Evolutionary conservation across 2,797 vertebrate species (phyloP).

Genomic region (Austrolebias charrua): DNA sequence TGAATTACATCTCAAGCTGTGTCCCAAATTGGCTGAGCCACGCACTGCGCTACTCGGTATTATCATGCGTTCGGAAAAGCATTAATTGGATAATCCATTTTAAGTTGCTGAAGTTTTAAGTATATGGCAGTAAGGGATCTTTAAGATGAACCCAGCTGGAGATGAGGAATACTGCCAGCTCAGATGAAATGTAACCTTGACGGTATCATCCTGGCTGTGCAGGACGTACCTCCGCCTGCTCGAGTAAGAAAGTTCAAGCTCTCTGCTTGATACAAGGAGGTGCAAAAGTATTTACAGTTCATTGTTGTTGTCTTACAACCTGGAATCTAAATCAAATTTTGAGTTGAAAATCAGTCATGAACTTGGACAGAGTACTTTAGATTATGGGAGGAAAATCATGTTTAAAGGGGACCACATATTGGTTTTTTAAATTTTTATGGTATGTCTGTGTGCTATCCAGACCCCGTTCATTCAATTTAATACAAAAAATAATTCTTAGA

Average conservation of each 20-base stretch:
- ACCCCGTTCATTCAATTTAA: too few species aligned
- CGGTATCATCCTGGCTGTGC: background rate
- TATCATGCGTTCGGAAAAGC: constrained; percentile 32
- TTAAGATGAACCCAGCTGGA: background rate
- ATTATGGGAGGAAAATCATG: too few species aligned
- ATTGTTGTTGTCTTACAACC: background rate
- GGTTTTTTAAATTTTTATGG: too few species aligned
- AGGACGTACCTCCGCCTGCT: constrained; percentile 1
- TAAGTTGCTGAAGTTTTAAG: constrained; percentile 28
- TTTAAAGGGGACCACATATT: too few species aligned
- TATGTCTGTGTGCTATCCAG: too few species aligned
- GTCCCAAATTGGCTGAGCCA: constrained; percentile 29
- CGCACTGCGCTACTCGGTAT: constrained; percentile 15
- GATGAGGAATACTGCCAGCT: constrained; percentile 19
- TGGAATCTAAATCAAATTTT: too few species aligned
- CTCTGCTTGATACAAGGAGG: constrained; percentile 2
- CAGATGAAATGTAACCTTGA: constrained; percentile 7
- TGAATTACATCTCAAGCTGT: constrained; percentile 49
- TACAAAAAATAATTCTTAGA: too few species aligned
- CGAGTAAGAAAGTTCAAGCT: constrained; percentile 4
- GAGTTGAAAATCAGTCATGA: too few species aligned
- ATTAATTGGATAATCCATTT: constrained; percentile 54
- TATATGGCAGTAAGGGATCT: constrained; percentile 8
- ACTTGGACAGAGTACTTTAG: too few species aligned
- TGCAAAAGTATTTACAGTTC: too few species aligned